Base-by-base conservation (phyloP, 2,797 vertebrate genomes). In the Megaceryle alcyon region DNA sequence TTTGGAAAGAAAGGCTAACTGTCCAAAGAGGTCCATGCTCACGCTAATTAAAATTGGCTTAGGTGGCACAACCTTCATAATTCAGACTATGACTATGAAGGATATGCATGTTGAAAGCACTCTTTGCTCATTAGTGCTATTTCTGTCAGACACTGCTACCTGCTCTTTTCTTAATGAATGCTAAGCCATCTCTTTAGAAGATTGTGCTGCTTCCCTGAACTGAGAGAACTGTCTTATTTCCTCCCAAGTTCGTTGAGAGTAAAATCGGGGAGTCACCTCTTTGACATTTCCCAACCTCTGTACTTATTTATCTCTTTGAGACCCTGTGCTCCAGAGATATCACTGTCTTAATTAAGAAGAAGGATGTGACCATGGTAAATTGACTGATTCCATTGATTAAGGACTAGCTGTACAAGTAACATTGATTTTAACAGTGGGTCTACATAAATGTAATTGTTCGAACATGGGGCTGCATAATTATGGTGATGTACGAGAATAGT, bases 331-430 rank as follows among this genome's bases (percentile, higher is more conserved):
- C 96, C 96, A 96, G 98, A 98, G 98, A 98, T 98, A 98, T 98
- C 98, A 98, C 98, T 98, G 98, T 98, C 98, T 98, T 99, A 98
- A 99, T 99, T 99, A 99, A 98, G 98, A 98, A 98, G 97, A 98
- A 98, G 98, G 98, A 98, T 98, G 98, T 98, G 98, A 98, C 98
- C 98, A 97, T 97, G 97, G 97, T 98, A 98, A 98, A 99, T 98
- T 98, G 98, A 99, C 98, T 98, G 98, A 98, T 98, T 98, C 96
- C 98, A 99, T 98, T 98, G 98, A 99, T 99, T 98, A 98, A 98
- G 97, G 98, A 98, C 98, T 97, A 98, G 98, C 98, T 97, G 98
- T 98, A 98, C 98, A 98, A 98, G 98, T 98, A 98, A 98, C 98
- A 99, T 99, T 98, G 98, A 99, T 99, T 98, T 98, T 98, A 98